Evolutionary conservation across 1,140 invertebrate genomes (phyloP), one percentile per base, ranked within the genome.

Genomic region (Bombus cullumanus): DNA sequence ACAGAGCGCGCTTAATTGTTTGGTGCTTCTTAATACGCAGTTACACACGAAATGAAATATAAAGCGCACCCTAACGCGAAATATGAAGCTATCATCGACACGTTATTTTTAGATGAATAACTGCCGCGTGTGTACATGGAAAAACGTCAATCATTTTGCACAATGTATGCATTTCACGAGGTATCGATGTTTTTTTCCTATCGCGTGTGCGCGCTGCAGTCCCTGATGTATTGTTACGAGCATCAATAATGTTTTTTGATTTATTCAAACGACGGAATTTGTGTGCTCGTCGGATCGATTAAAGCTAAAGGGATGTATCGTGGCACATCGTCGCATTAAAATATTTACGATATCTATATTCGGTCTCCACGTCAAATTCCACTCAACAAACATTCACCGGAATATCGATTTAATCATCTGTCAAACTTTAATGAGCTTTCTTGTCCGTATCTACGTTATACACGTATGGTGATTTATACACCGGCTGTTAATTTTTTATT

Each of bases 281-380:
- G 62, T 28, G 43, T 25, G 76, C 39, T 39, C 18, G 59, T 9
- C 37, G 81, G 83, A 86, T 89, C 87, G 88, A 86, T 82, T 81
- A 73, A 79, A 74, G 74, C 79, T 73, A 83, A 87, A 84, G 76
- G 66, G 66, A 57, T 31, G 76, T 79, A 84, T 62, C 83, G 88
- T 59, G 88, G 81, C 83, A 83, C 39, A 77, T 86, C 87, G 88
- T 82, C 78, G 75, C 41, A 68, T 88, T 89, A 88, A 89, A 89
- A 89, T 89, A 89, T 89, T 89, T 86, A 89, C 81, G 76, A 79
- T 73, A 81, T 89, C 88, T 86, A 86, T 80, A 88, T 88, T 81
- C 66, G 64, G 59, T 66, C 15, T 13, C 53, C 53, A 77, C 73
- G 77, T 75, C 59, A 53, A 69, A 83, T 81, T 80, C 74, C 82